Evolutionary conservation across 2,113 vertebrate genomes (phyloP).

Genomic region (Eulemur rufifrons): DNA sequence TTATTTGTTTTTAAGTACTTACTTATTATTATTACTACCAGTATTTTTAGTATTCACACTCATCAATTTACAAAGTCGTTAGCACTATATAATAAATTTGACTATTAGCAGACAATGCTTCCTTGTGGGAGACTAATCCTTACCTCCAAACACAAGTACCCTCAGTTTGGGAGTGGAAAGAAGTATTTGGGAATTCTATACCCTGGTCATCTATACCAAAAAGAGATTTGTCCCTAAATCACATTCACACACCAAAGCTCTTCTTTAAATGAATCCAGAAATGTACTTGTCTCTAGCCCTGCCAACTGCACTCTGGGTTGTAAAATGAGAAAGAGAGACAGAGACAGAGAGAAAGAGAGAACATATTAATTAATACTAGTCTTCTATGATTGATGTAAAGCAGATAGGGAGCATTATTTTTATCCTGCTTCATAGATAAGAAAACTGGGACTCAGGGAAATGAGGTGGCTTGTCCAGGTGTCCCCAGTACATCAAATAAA

Average conservation of each 20-base stretch:
- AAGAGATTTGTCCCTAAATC: neutral
- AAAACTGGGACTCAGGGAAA: neutral
- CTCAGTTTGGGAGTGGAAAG: neutral
- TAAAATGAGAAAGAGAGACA: neutral
- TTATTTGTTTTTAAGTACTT: neutral
- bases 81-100: neutral
- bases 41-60: neutral
- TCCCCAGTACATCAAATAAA: neutral
- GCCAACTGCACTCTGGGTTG: neutral
- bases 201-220: neutral
- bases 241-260: neutral
- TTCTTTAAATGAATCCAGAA: constrained; percentile 6
- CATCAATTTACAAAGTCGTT: neutral
- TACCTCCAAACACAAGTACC: neutral
- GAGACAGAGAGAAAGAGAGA: neutral
- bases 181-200: neutral
- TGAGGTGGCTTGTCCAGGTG: neutral
- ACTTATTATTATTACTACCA: neutral
- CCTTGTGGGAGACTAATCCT: neutral
- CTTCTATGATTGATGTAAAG: neutral
- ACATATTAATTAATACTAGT: neutral
- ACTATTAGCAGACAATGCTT: neutral
- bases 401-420: neutral
- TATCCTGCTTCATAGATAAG: neutral
- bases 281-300: neutral